Evolutionary conservation across 2,888 invertebrate species (phyloP).

Genomic region (Drosophila gaucha): DNA sequence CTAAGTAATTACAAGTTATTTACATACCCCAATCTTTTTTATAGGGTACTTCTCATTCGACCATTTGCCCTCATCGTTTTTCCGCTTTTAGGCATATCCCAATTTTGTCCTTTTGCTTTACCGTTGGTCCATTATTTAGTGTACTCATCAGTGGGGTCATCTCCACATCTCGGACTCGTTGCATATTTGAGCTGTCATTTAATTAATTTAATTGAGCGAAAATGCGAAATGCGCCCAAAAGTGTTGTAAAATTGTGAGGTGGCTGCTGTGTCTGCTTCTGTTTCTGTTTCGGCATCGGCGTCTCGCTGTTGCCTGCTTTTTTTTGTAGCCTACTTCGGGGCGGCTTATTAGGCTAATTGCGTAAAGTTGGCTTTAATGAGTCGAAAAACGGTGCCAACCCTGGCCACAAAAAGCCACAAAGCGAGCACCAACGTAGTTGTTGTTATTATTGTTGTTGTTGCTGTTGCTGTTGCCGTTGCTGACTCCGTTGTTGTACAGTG

Average conservation of each 20-base stretch:
- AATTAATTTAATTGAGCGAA: constrained; percentile 74
- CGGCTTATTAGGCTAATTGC: constrained; percentile 78
- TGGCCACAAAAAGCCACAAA: constrained; percentile 63
- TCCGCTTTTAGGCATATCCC: not conserved
- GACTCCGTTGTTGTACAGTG: constrained; percentile 47
- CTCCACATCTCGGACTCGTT: constrained; percentile 26
- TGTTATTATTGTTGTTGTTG: constrained; percentile 33
- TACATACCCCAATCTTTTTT: not conserved
- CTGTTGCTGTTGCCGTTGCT: constrained; percentile 23
- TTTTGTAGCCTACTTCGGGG: constrained; percentile 52
- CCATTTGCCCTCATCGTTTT: not conserved
- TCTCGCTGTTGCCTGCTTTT: constrained; percentile 3
- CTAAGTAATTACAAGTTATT: no score
- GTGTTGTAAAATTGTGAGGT: constrained; percentile 49
- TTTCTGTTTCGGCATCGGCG: constrained; percentile 1
- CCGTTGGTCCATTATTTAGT: constrained; percentile 10
- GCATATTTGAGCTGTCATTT: constrained; percentile 64
- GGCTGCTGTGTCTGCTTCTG: constrained; percentile 21
- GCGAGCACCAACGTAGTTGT: constrained; percentile 39
- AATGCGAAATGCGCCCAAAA: constrained; percentile 68
- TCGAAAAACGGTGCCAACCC: constrained; percentile 71
- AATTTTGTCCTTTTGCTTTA: not conserved
- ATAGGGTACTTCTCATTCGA: not conserved
- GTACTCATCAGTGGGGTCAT: constrained; percentile 34
- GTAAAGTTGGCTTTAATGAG: constrained; percentile 79